Base-by-base conservation (phyloP, 2,797 vertebrate species). In the Melanotaenia parkinsoni region DNA sequence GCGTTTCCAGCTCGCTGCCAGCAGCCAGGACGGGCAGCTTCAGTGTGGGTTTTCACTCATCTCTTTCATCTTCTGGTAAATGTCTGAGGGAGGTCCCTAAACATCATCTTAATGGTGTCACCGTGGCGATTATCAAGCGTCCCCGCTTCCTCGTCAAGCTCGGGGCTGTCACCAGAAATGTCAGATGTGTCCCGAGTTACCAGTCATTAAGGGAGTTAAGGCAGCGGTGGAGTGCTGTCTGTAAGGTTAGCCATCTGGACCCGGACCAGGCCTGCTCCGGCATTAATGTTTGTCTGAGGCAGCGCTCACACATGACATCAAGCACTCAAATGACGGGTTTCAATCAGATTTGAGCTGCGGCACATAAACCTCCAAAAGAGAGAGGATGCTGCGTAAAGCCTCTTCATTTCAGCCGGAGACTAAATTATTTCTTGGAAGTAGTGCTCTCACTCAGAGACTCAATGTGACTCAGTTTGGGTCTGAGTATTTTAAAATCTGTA, bases 31-130 rank as follows among this genome's bases (percentile, higher is more conserved):
- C 28, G 4, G 28, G 28, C 28, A 30, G 28, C 28, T 30, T 30
- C 28, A 62, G 85, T 68, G 80, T 67, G 78, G 67, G 57, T 43
- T 79, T 77, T 77, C 67, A 37, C 64, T 84, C 79, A 43, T 84
- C 68, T 70, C 74, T 82, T 81, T 88, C 82, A 87, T 88, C 82
- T 84, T 63, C 77, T 82, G 81, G 88, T 90, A 83, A 86, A 86
- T 86, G 86, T 93, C 82, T 89, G 69, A 84, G 87, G 76, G 87
- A 92, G 85, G 79, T 88, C 81, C 81, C 84, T 88, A 84, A 91
- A 91, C 62, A 70, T 81, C 78, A 33, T 82, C 87, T 86, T 93
- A 92, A 94, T 93, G 92, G 92, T 93, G 91, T 94, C 90, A 92
- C 83, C 24, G 85, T 71, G 88, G 86, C 60, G 77, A 92, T 93